Conservation (phyloP, 2,113 vertebrate genomes). For the Perca flavescens region DNA sequence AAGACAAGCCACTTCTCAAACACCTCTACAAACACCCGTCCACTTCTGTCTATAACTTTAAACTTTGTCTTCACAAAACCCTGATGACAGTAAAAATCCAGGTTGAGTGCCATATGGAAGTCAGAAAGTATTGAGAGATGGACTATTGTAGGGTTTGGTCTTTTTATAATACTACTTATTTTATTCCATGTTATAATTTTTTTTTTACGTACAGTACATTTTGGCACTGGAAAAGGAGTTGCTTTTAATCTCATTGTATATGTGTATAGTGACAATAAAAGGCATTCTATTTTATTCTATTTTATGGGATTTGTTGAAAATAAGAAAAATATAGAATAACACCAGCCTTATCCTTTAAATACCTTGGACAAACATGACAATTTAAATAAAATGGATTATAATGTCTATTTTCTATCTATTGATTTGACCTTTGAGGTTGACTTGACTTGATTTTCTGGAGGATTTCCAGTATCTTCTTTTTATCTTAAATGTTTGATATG, state of each 20-base stretch:
- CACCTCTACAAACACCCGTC: no score
- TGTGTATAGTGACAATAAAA: no score
- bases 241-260: no score
- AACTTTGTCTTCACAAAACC: no score
- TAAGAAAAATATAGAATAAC: background rate
- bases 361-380: background rate
- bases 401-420: background rate
- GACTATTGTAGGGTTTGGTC: background rate
- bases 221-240: no score
- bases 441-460: background rate
- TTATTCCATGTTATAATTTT: no score
- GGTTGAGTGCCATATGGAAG: background rate
- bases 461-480: background rate
- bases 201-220: no score
- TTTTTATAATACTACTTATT: background rate
- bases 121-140: background rate
- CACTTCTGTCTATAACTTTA: no score
- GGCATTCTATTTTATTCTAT: background rate
- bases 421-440: slow-evolving; percentile 4
- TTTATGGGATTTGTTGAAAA: background rate
- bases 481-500: background rate
- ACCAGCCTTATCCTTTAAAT: background rate
- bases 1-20: no score
- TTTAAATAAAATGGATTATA: background rate
- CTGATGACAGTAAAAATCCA: no score